These are phyloP conservation scores for Andrena chrysosceles DNA, from an alignment of 2,888 invertebrate species.

Conservation along the genomic window DNA sequence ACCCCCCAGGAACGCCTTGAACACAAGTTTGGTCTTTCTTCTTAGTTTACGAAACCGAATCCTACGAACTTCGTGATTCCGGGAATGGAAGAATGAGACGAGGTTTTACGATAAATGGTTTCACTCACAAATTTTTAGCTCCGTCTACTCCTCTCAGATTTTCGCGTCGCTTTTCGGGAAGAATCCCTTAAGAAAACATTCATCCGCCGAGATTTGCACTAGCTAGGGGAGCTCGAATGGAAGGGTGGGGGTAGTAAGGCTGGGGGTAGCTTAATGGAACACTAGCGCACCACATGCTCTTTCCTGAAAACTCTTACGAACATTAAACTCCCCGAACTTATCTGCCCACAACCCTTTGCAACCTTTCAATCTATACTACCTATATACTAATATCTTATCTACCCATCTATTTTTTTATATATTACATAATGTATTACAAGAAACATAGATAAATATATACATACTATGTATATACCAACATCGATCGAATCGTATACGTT, in stretches of 20 bases:
- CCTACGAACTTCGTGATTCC: constrained; percentile 9
- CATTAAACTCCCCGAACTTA: constrained; percentile 43
- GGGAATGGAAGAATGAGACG: constrained; percentile 1
- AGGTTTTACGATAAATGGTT: constrained; percentile 46
- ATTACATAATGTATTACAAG: background rate
- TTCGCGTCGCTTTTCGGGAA: constrained; percentile 80
- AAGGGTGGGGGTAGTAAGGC: constrained; percentile 78
- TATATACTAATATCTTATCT: background rate
- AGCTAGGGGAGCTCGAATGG: constrained; percentile 79
- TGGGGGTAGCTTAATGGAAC: constrained; percentile 74
- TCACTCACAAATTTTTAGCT: constrained; percentile 76
- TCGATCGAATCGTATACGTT: background rate
- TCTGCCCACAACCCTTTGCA: too few relatives aligned
- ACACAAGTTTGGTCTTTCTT: constrained; percentile 77
- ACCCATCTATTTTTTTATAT: background rate
- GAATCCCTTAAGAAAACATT: constrained; percentile 84
- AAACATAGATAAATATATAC: background rate
- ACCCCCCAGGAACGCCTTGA: constrained; percentile 81
- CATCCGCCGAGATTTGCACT: constrained; percentile 84
- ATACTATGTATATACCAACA: background rate
- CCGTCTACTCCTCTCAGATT: constrained; percentile 68
- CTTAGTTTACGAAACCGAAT: constrained; percentile 65
- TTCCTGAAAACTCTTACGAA: constrained; percentile 60
- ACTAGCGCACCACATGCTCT: constrained; percentile 67
- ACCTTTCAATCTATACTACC: background rate